A percentile compares a stretch with the other conserved stretches of the same genome.
These are phyloP conservation scores for Zygaena filipendulae DNA, from an alignment of 2,888 invertebrate species.

Conservation along the genomic window DNA sequence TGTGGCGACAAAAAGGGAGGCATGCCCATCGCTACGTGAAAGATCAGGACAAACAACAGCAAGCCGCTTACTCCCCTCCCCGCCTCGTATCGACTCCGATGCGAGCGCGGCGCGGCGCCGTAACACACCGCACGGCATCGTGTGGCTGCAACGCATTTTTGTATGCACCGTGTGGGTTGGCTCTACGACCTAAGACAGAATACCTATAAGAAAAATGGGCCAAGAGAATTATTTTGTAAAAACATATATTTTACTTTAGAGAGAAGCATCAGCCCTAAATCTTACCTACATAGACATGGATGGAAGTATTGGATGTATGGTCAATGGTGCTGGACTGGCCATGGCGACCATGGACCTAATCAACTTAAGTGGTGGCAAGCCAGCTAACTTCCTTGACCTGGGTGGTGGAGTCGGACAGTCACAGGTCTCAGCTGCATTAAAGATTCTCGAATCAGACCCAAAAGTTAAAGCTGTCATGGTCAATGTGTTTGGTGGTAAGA, in stretches of 20 bases:
- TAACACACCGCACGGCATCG: too few species aligned
- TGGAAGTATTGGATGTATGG: conserved; percentile 96
- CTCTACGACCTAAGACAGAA: too few species aligned
- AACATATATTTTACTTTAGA: conserved; percentile 37
- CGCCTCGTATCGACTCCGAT: too few species aligned
- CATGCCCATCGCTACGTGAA: too few species aligned
- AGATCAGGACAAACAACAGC: too few species aligned
- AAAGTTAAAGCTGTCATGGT: conserved; percentile 95
- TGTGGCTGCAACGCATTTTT: too few species aligned
- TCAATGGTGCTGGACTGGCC: conserved; percentile 98
- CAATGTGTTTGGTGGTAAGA: conserved; percentile 91
- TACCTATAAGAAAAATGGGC: too few species aligned
- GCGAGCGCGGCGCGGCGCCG: too few species aligned
- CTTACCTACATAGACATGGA: conserved; percentile 97
- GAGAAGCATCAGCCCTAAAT: conserved; percentile 90
- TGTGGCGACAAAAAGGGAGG: too few species aligned
- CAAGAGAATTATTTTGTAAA: too few species aligned
- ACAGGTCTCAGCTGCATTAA: conserved; percentile 93
- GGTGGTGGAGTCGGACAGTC: conserved; percentile 96
- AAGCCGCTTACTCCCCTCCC: too few species aligned
- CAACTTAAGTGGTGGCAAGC: conserved; percentile 93
- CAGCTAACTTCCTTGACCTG: conserved; percentile 98
- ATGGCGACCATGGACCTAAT: conserved; percentile 99
- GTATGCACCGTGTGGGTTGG: too few species aligned
- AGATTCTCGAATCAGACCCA: conserved; percentile 86